Evolutionary conservation across 2,113 vertebrate genomes (phyloP).

Genomic region (Ceratotherium simum): DNA sequence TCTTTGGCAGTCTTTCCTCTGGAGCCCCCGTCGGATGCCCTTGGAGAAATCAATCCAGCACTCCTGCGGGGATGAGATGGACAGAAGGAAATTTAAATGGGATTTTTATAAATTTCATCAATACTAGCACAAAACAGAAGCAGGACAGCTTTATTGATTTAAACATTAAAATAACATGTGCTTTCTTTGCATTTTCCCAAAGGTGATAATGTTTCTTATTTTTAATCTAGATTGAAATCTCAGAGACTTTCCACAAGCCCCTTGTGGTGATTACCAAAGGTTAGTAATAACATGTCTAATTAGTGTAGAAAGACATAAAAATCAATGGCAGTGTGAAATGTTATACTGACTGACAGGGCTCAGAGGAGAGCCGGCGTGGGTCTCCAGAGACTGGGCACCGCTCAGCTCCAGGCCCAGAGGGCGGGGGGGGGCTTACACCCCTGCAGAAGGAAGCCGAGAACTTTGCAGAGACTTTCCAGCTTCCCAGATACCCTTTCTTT

Average conservation of each 20-base stretch:
- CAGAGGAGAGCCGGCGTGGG: fast-evolving
- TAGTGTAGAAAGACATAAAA: slow-evolving; percentile 85
- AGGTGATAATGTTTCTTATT: slow-evolving; percentile 85
- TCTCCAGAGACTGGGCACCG: not conserved
- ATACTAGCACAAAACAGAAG: slow-evolving; percentile 82
- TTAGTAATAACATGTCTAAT: slow-evolving; percentile 84
- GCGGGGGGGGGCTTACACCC: not conserved
- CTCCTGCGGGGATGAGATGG: slow-evolving; percentile 62
- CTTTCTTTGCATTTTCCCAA: slow-evolving; percentile 83
- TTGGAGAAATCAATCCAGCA: slow-evolving; percentile 64
- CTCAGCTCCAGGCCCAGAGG: not conserved
- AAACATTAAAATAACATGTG: slow-evolving; percentile 86
- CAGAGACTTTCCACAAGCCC: slow-evolving; percentile 72
- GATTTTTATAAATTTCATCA: slow-evolving; percentile 84
- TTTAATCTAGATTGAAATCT: slow-evolving; percentile 85
- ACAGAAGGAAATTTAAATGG: slow-evolving; percentile 74
- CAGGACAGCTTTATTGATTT: slow-evolving; percentile 86
- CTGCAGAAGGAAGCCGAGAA: not conserved
- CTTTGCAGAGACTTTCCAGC: not conserved
- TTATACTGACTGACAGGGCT: not conserved
- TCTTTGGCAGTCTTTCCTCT: not conserved
- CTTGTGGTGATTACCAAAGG: slow-evolving; percentile 80
- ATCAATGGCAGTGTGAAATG: slow-evolving; percentile 75
- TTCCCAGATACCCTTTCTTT: not conserved
- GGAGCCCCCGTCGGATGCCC: not conserved